phyloP scores from a whole-genome alignment of 2,797 vertebrate genomes.

The Diglossa cyanea region DNA sequence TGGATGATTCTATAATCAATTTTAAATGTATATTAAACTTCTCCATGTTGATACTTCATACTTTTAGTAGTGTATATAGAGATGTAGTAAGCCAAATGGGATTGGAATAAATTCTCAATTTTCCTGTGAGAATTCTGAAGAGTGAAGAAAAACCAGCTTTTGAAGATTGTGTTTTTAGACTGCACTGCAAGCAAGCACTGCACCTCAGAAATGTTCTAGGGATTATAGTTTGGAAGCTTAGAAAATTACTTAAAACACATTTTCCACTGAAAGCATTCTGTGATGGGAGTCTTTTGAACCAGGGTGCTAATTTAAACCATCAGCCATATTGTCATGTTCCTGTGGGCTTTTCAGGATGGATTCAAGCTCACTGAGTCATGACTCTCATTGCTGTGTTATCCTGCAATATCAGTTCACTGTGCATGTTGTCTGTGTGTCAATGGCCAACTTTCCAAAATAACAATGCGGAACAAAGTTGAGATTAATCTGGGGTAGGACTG shows the following conservation, averaged over 20 bases:
- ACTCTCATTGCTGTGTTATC: background rate
- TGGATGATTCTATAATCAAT: background rate
- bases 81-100: background rate
- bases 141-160: background rate
- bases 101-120: background rate
- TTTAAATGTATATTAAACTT: background rate
- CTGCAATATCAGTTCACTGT: background rate
- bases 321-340: background rate
- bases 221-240: background rate
- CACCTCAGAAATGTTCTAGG: background rate
- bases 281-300: background rate
- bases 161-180: background rate
- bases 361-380: background rate
- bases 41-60: background rate
- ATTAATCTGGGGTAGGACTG: background rate
- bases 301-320: background rate
- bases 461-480: background rate
- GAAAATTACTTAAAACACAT: background rate
- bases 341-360: background rate
- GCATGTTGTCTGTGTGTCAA: background rate
- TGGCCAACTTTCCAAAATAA: background rate
- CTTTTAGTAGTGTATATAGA: background rate
- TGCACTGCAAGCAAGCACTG: background rate
- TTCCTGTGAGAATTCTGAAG: background rate
- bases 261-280: background rate